Evolutionary conservation across 2,888 invertebrate species (phyloP), one percentile per base, ranked within the genome.

Genomic region (Caenorhabditis sp.): DNA sequence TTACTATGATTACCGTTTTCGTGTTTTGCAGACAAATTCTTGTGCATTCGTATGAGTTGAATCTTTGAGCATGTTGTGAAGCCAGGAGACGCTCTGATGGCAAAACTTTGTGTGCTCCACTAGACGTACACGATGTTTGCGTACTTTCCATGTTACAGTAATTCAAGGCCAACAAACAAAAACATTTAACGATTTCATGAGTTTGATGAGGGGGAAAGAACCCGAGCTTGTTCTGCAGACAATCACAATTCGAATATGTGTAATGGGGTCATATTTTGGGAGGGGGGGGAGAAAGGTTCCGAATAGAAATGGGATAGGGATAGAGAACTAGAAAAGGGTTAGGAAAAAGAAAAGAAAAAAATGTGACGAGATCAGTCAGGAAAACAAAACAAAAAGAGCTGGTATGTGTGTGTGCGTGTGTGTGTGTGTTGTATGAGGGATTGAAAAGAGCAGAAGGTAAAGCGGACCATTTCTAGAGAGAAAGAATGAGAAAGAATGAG

Each of bases 221-320:
- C 68, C 68, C 68, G 68, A 68, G 50, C 48, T 52, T 58, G 58
- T 59, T 68, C 58, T 50, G 56, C 35, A 48, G 52, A 59, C 26
- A 68, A 68, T 68, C 68, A 68, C 68, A 68, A 68, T 52, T 52
- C 52, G 52, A 56, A 68, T 68, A 68, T 68, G 68, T 68, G 53
- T 53, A 22, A 20, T 35, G n/a, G 24, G 35, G 13, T 15, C n/a
- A n/a, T n/a, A n/a, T n/a, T n/a, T n/a, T 27, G 26, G 50, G 15
- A n/a, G 13, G 32, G 27, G n/a, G 17, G 20, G 13, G 20, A 41
- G 15, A 8, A 13, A 17, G 20, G 48, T 48, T 62, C 22, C 37
- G 27, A 39, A 32, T 39, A 41, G 24, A 65, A 11, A 41, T 24
- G 22, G 22, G 6, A 20, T 37, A 39, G n/a, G 6, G 35, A 50